A percentile compares a stretch with the other conserved stretches of the same genome.
phyloP scores from a whole-genome alignment of 2,113 vertebrate genomes.

The Pseudorasbora parva region DNA sequence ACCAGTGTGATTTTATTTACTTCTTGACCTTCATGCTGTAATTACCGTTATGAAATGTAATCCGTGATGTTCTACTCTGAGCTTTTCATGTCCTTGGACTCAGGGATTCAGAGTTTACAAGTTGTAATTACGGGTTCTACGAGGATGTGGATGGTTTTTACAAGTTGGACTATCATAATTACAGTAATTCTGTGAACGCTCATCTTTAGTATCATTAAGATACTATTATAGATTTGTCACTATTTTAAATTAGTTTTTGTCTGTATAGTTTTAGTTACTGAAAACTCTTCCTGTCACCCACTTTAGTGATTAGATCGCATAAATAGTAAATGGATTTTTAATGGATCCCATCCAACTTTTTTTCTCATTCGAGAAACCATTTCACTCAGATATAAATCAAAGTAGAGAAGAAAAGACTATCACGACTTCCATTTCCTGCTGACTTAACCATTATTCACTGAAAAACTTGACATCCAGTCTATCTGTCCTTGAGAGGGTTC shows the following conservation, averaged over 20 bases:
- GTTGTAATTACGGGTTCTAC: too few relatives aligned
- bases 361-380: neutral
- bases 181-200: too few relatives aligned
- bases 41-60: too few relatives aligned
- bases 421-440: neutral
- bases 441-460: neutral
- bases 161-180: too few relatives aligned
- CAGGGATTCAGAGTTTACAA: too few relatives aligned
- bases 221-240: neutral
- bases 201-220: too few relatives aligned
- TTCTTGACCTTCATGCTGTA: too few relatives aligned
- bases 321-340: neutral
- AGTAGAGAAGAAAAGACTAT: neutral
- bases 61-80: too few relatives aligned
- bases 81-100: too few relatives aligned
- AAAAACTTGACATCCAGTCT: neutral
- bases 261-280: neutral
- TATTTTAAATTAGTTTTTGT: neutral
- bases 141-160: too few relatives aligned
- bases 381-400: neutral
- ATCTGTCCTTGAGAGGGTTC: neutral
- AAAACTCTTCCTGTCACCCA: neutral
- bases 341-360: neutral
- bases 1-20: too few relatives aligned
- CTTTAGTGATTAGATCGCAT: neutral